Conservation (phyloP, 2,797 vertebrate genomes). For the Mastacembelus armatus region DNA sequence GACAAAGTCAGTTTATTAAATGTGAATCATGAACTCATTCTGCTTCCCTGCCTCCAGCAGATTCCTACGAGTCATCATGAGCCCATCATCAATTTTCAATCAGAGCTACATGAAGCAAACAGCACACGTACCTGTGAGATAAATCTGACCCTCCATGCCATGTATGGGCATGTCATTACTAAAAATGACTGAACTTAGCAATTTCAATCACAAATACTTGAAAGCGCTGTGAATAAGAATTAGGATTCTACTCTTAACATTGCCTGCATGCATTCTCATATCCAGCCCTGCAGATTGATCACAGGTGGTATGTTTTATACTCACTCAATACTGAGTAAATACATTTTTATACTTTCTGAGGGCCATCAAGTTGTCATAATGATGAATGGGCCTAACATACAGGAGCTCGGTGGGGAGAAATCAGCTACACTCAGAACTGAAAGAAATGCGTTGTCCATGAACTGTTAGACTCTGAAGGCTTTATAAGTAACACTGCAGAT, state of each 20-base stretch:
- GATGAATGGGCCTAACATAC: slow-evolving; percentile 23
- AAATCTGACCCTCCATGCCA: too few species aligned
- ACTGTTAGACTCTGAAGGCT: neutral
- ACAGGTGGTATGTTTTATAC: slow-evolving; percentile 18
- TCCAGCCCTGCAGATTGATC: neutral
- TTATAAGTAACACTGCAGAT: neutral
- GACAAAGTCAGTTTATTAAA: too few species aligned
- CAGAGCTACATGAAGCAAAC: too few species aligned
- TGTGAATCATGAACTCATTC: too few species aligned
- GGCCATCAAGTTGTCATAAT: slow-evolving; percentile 18
- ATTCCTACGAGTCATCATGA: too few species aligned
- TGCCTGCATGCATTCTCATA: neutral
- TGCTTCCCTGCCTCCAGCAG: too few species aligned
- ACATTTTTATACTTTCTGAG: slow-evolving; percentile 12
- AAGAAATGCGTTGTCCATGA: slow-evolving; percentile 13
- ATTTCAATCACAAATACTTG: neutral
- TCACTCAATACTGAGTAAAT: slow-evolving; percentile 35
- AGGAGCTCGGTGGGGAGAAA: neutral
- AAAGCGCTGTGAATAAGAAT: neutral
- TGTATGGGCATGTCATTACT: too few species aligned
- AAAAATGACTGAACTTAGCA: too few species aligned
- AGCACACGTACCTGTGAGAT: too few species aligned
- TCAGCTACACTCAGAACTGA: neutral
- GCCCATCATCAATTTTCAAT: too few species aligned
- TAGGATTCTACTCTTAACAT: neutral